Conservation (phyloP, 2,113 vertebrate genomes). For the Eptesicus fuscus region DNA sequence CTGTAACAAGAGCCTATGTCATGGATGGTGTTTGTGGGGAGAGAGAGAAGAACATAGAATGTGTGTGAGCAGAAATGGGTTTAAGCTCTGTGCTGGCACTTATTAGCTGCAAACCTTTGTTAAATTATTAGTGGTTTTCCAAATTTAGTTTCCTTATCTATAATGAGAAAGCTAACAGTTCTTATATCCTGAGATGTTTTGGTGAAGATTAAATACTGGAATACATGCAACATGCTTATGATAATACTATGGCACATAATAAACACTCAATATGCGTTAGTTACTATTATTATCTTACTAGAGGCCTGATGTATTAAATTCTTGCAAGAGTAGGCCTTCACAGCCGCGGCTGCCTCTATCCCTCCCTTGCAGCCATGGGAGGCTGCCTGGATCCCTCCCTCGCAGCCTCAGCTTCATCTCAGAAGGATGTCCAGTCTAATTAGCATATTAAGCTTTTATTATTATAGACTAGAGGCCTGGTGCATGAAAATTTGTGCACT, state of each 20-base stretch:
- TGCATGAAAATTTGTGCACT: no score
- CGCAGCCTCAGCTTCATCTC: no score
- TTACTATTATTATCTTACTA: background rate
- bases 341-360: no score
- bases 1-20: background rate
- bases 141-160: background rate
- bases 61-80: background rate
- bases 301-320: no score
- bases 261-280: background rate
- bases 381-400: no score
- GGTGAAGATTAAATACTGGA: background rate
- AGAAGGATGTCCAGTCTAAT: no score
- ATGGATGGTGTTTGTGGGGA: background rate
- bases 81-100: background rate
- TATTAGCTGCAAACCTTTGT: background rate
- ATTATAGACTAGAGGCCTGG: no score
- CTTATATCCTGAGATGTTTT: background rate
- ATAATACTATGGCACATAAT: background rate
- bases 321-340: no score
- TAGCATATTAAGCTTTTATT: no score
- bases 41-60: background rate
- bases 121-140: background rate
- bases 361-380: no score
- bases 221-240: background rate
- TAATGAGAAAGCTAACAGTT: constrained; percentile 10